Base-by-base conservation (phyloP, 2,888 invertebrate species). In the Amorpha juglandis region DNA sequence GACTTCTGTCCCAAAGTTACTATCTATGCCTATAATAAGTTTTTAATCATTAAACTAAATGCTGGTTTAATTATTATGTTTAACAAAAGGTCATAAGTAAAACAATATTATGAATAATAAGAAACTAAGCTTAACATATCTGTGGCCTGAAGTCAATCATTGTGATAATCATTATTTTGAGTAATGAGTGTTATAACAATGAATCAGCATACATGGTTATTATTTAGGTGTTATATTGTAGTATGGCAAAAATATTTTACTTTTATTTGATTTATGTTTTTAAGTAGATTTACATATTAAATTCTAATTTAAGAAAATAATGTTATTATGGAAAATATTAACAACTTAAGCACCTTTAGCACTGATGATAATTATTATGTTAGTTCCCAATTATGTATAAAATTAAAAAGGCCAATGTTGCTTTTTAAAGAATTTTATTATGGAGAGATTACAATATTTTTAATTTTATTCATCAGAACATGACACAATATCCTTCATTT, bases 331-430 rank as follows among this genome's bases (percentile, higher is more conserved):
- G 64, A 64, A 64, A 67, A 67, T 67, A 67, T 64, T 67, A 67
- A 64, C 67, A 52, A 67, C 67, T 67, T 67, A 64, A 38, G 67
- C 67, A 62, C 64, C 51, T 67, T 64, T 67, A 67, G 67, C 67
- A 64, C 67, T 67, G 50, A 67, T 67, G 64, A 62, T 67, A 64
- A 67, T 67, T 52, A 67, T 67, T 64, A 67, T 67, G 51, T 35
- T 35, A 35, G 35, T 35, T 66, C 63, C 63, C 51, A 63, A 63
- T 52, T 62, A 16, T 63, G 42, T 66, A 66, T 63, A 66, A 66
- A 53, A 63, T 64, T 67, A 55, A 58, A 67, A 67, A 67, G 63
- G 67, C 67, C 63, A 67, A 67, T 67, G 67, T 67, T 67, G 64
- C 62, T 67, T 67, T 67, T 63, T 63, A 67, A 67, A 50, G 63